Conservation (phyloP, 2,113 vertebrate species). For the Perca flavescens region DNA sequence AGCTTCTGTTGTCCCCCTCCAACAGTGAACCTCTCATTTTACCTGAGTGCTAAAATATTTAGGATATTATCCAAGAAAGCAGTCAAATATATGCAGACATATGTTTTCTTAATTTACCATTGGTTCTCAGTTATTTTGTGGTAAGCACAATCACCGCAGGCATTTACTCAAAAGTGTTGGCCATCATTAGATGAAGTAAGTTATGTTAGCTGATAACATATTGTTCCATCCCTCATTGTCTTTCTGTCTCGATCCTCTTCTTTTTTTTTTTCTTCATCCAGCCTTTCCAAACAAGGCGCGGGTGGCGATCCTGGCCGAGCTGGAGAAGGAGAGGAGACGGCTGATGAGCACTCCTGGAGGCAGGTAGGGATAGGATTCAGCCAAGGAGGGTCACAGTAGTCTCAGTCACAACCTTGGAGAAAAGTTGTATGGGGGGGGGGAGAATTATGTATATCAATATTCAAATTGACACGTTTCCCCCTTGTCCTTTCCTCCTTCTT, state of each 20-base stretch:
- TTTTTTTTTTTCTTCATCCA: conserved; percentile 51
- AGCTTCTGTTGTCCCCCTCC: neutral
- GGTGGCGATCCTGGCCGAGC: conserved; percentile 94
- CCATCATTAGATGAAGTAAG: neutral
- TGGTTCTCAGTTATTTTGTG: neutral
- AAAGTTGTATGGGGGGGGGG: neutral
- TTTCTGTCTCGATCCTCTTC: neutral
- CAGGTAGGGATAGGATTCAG: conserved; percentile 81
- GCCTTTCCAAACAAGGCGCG: conserved; percentile 95
- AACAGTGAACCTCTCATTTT: neutral
- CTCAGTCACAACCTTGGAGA: neutral
- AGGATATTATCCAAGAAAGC: neutral
- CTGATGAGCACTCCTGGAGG: conserved; percentile 94
- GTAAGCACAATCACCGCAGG: neutral
- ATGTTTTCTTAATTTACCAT: neutral
- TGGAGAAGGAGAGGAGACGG: conserved; percentile 95
- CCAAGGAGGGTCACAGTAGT: neutral
- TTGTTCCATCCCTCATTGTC: neutral
- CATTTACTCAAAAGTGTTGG: neutral
- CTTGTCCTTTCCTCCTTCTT: neutral
- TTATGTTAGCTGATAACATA: neutral
- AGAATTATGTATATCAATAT: neutral
- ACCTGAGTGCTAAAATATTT: neutral
- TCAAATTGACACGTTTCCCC: neutral
- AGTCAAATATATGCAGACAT: too few species aligned